Evolutionary conservation across 2,888 invertebrate species (phyloP).

Genomic region (Maniola hyperantus): DNA sequence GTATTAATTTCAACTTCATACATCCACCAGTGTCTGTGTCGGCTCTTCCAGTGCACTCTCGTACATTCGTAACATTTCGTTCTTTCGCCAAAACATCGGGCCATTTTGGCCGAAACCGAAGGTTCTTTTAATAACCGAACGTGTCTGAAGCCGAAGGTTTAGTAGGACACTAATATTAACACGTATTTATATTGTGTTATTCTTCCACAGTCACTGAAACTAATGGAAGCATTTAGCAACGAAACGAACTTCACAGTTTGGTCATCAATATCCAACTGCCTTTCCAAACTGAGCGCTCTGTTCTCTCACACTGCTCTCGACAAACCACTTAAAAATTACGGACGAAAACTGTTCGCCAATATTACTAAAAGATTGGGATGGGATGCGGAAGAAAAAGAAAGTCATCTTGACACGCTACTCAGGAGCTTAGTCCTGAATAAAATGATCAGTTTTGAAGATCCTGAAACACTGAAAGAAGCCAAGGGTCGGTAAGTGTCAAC

Average conservation of each 20-base stretch:
- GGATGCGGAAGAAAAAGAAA: conserved; percentile 91
- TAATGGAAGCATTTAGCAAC: conserved; percentile 92
- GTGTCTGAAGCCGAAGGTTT: no score
- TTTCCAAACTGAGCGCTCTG: conserved; percentile 89
- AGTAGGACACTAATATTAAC: no score
- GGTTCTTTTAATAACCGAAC: no score
- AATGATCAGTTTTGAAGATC: conserved; percentile 91
- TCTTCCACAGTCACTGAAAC: conserved; percentile 83
- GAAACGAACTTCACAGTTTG: conserved; percentile 97
- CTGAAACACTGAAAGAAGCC: conserved; percentile 90
- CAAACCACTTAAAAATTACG: conserved; percentile 88
- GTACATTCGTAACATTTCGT: no score
- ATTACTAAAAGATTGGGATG: conserved; percentile 91
- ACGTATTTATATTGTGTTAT: neutral
- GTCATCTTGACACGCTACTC: conserved; percentile 93
- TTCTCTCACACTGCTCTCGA: conserved; percentile 91
- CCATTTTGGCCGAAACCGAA: no score
- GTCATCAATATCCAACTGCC: conserved; percentile 91
- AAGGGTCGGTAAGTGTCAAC: conserved; percentile 77
- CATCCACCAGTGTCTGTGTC: no score
- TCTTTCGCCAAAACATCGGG: no score
- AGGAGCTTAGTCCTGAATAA: conserved; percentile 92
- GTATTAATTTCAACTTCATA: no score
- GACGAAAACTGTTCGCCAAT: conserved; percentile 87
- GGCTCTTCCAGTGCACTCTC: no score